Evolutionary conservation across 2,888 invertebrate genomes (phyloP), one percentile per base, ranked within the genome.

Genomic region (Baronia brevicornis): DNA sequence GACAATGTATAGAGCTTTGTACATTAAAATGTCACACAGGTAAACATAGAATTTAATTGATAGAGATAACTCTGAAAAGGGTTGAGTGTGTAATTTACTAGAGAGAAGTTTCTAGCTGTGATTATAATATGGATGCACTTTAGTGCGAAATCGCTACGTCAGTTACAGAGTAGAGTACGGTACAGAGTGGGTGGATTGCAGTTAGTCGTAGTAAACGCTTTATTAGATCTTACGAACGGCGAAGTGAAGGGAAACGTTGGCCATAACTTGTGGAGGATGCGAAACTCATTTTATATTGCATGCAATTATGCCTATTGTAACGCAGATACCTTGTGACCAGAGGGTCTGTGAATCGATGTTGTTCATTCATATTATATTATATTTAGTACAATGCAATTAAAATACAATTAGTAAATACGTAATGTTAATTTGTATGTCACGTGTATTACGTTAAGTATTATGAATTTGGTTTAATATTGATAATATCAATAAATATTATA

Each of bases 1-100:
- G 79, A 75, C 65, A 75, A 71, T 82, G 84, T 84, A 82, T 84
- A 84, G 84, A 84, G 84, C 84, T 84, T 84, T 62, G 73, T 82
- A 84, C 71, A 63, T 33, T 54, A 78, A 79, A 77, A 79, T 73
- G 72, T 69, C 69, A 78, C 68, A 78, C 75, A 78, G 80, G 80
- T 80, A 60, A 62, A 70, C 58, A 69, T 79, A 80, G 68, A 69
- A 54, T 61, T 74, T 72, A 70, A 68, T 70, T 67, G 56, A 59
- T 62, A 64, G 63, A 59, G 54, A 56, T 67, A 64, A 62, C 52
- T 63, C 58, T 60, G 56, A 55, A 57, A 54, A 55, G 54, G 56
- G 55, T 67, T 62, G 56, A 53, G 48, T 60, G 54, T 58, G 60
- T 62, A 68, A 57, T 60, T 65, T 67, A 66, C 54, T 68, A 61